phyloP scores from a whole-genome alignment of 2,113 vertebrate genomes.

The Sceloporus tristichus region DNA sequence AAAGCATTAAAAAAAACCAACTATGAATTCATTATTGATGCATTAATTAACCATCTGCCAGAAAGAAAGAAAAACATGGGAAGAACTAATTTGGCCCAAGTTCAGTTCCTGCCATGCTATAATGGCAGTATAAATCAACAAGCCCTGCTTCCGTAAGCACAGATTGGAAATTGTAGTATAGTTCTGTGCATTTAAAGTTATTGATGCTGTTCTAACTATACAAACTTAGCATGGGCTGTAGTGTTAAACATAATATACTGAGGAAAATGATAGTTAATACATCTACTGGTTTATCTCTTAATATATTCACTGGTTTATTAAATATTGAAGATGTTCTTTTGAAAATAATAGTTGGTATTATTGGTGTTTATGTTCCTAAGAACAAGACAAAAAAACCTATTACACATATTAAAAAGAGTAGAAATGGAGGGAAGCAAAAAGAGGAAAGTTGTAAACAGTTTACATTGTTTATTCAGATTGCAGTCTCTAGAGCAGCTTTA shows the following conservation, averaged over 20 bases:
- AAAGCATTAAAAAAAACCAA: background rate
- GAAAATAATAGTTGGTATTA: background rate
- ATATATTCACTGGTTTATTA: background rate
- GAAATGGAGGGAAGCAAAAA: conserved; percentile 1
- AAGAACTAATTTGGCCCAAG: background rate
- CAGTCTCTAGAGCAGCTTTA: conserved; percentile 2
- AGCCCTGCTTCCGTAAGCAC: background rate
- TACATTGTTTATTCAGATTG: conserved; percentile 1
- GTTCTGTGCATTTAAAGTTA: background rate
- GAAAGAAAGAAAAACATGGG: background rate
- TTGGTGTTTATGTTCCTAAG: background rate
- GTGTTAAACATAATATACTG: conserved; percentile 15
- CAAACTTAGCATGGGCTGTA: conserved; percentile 20
- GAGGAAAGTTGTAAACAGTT: conserved; percentile 33
- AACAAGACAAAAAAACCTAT: conserved; percentile 12
- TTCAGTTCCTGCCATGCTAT: conserved; percentile 20
- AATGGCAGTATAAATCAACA: conserved; percentile 17
- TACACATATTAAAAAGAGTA: background rate
- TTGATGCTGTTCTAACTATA: conserved; percentile 3
- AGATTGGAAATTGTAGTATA: background rate
- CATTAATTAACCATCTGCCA: conserved; percentile 19
- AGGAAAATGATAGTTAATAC: background rate
- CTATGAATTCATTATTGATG: background rate
- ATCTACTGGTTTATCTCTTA: conserved; percentile 27
- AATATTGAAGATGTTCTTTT: background rate